A percentile compares a stretch with the other conserved stretches of the same genome.
These are phyloP conservation scores for Halictus rubicundus DNA, from an alignment of 1,140 invertebrate genomes.

Conservation along the genomic window DNA sequence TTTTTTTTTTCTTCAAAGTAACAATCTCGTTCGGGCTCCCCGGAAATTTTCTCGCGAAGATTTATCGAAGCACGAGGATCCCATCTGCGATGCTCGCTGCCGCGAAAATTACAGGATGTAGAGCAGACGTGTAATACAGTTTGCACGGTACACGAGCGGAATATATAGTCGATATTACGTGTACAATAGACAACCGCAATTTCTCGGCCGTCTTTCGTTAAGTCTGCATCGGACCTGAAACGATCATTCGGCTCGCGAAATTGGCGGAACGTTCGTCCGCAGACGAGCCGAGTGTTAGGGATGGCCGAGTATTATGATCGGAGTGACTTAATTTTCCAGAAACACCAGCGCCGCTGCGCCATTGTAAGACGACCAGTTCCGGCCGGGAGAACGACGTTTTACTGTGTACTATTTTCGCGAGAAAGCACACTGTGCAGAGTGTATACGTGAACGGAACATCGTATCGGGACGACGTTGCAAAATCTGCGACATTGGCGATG, in stretches of 20 bases:
- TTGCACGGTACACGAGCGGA: constrained; percentile 5
- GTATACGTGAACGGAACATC: constrained; percentile 21
- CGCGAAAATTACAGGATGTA: constrained; percentile 30
- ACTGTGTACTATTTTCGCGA: constrained; percentile 19
- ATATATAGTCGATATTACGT: constrained; percentile 25
- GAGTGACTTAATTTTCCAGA: constrained; percentile 33
- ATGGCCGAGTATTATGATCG: neutral
- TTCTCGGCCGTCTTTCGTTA: constrained; percentile 26
- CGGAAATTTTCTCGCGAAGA: neutral
- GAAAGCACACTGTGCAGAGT: constrained; percentile 24
- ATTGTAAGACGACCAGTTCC: constrained; percentile 7
- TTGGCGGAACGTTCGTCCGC: neutral
- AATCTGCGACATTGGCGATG: constrained; percentile 20
- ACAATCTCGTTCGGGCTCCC: neutral
- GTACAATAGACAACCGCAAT: neutral
- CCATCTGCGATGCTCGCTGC: constrained; percentile 5
- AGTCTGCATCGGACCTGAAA: neutral
- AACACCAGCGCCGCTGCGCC: constrained; percentile 10
- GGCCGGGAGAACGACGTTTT: constrained; percentile 23
- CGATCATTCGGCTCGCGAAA: constrained; percentile 19
- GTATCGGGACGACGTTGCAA: neutral
- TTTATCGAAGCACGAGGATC: constrained; percentile 20
- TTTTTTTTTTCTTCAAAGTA: no score
- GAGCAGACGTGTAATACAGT: constrained; percentile 31
- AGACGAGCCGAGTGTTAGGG: neutral